phyloP scores from a whole-genome alignment of 2,113 vertebrate species.

The Callocephalon fimbriatum region DNA sequence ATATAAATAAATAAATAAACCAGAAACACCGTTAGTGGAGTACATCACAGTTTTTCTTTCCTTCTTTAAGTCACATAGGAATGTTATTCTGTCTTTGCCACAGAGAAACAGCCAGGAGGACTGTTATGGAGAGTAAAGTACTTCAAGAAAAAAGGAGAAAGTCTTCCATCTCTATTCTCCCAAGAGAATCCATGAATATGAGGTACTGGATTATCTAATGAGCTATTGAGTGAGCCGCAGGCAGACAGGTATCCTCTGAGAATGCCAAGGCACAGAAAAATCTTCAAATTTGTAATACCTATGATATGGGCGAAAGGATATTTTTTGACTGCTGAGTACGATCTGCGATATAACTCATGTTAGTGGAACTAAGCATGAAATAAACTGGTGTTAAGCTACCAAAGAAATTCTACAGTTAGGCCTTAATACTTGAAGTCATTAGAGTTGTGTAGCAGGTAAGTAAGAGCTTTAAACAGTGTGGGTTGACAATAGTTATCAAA shows the following conservation, averaged over 20 bases:
- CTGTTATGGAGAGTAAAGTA: background rate
- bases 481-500: background rate
- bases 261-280: background rate
- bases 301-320: background rate
- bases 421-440: background rate
- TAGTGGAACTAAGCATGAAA: background rate
- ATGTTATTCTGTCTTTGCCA: background rate
- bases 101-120: background rate
- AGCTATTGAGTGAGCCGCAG: background rate
- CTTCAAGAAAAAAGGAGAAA: background rate
- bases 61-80: constrained; percentile 17
- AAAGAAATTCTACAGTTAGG: background rate
- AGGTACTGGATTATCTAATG: background rate
- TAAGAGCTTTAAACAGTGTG: background rate
- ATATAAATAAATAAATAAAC: background rate
- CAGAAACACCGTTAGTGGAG: background rate
- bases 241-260: background rate
- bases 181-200: background rate
- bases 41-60: background rate
- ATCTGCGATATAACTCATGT: background rate
- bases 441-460: background rate
- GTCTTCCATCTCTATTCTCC: background rate
- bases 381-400: background rate
- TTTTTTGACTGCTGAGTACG: background rate
- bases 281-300: background rate